These are phyloP conservation scores for Drosophila orosa DNA, from an alignment of 1,140 invertebrate species.

Conservation along the genomic window DNA sequence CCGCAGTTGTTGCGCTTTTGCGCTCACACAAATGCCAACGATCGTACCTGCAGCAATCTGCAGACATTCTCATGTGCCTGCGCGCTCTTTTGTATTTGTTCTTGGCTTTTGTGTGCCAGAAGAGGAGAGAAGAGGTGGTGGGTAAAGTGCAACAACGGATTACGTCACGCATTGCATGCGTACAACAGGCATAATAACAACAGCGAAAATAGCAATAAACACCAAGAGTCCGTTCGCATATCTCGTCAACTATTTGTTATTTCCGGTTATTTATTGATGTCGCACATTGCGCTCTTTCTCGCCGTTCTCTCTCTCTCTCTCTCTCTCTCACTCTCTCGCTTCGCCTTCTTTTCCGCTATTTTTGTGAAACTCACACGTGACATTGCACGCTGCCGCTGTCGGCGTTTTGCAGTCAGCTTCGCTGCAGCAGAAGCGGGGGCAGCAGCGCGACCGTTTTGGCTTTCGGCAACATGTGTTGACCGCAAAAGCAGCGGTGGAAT, in stretches of 20 bases:
- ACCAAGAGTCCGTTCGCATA: constrained; percentile 4
- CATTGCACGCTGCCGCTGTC: constrained; percentile 15
- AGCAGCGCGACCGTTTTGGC: constrained; percentile 12
- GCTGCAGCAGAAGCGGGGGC: constrained; percentile 7
- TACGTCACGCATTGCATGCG: constrained; percentile 55
- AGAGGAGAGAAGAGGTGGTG: too few relatives aligned
- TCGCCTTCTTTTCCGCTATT: constrained; percentile 1
- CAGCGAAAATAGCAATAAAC: constrained; percentile 12
- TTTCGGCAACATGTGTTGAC: constrained; percentile 38
- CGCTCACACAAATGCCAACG: neutral
- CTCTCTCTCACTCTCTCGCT: neutral
- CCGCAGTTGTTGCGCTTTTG: constrained; percentile 6
- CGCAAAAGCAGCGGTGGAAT: constrained; percentile 53
- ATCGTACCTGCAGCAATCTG: constrained; percentile 14
- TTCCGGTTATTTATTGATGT: constrained; percentile 66
- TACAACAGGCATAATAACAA: constrained; percentile 17
- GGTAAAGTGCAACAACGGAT: constrained; percentile 48
- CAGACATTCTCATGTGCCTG: constrained; percentile 5
- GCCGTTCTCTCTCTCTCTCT: neutral
- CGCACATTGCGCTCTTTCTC: constrained; percentile 2
- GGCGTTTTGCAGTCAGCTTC: constrained; percentile 2
- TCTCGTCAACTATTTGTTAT: constrained; percentile 71
- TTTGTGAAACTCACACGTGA: constrained; percentile 25
- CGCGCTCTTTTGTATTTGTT: constrained; percentile 5
- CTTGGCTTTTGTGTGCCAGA: neutral